Evolutionary conservation across 2,797 vertebrate genomes (phyloP).

Genomic region (Malacoraja senta): DNA sequence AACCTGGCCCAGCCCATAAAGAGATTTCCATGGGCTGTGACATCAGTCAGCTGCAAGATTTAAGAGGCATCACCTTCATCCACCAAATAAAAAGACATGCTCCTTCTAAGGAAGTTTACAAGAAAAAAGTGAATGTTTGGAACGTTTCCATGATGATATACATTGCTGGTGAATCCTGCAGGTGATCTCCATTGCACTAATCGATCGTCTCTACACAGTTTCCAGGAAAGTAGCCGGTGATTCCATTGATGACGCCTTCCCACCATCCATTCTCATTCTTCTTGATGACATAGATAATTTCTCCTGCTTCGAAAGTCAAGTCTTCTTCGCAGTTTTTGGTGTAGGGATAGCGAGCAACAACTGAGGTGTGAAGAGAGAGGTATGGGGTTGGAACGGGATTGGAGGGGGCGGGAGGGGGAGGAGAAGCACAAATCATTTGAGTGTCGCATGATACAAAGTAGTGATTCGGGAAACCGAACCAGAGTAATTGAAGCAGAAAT

Average conservation of each 20-base stretch:
- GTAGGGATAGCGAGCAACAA: conserved; percentile 60
- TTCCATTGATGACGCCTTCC: conserved; percentile 51
- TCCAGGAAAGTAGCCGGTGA: conserved; percentile 57
- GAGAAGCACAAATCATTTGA: background rate
- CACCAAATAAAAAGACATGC: background rate
- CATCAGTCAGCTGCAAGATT: background rate
- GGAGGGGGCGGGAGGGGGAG: background rate
- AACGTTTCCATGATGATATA: background rate
- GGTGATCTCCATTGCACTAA: background rate
- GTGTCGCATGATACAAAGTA: background rate
- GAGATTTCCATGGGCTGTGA: background rate
- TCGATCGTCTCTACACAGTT: conserved; percentile 54
- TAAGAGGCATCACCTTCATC: background rate
- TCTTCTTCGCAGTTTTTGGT: conserved; percentile 50
- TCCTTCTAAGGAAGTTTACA: background rate
- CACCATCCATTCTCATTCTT: conserved; percentile 60
- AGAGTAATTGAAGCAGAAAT: background rate
- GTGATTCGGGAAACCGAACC: background rate
- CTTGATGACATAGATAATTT: conserved; percentile 55
- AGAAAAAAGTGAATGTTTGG: background rate
- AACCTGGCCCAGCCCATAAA: background rate
- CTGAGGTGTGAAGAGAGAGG: conserved; percentile 44
- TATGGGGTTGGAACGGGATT: background rate
- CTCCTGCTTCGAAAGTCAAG: conserved; percentile 52
- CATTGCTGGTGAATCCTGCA: background rate